Conservation (phyloP, 30 jellyfish, hydroid and myxozoan species). For the Hydra vulgaris region DNA sequence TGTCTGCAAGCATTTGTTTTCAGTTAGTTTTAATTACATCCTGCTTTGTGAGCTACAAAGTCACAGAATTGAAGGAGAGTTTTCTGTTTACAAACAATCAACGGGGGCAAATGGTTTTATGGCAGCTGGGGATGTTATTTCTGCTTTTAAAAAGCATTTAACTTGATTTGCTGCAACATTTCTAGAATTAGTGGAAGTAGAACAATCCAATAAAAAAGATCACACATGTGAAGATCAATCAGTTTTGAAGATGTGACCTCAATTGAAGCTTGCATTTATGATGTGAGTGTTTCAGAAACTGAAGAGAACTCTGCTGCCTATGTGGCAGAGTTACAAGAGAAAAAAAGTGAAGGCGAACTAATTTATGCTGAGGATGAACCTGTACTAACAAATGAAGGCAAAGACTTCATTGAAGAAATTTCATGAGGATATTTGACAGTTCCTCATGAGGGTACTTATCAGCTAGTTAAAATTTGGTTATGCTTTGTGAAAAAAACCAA, state of each 20-base stretch:
- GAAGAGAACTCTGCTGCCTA: background rate
- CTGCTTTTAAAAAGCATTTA: background rate
- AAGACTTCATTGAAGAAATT: background rate
- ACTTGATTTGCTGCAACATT: background rate
- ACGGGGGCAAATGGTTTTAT: background rate
- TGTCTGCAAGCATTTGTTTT: background rate
- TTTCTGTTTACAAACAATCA: background rate
- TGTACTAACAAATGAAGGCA: background rate
- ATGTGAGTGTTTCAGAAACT: background rate
- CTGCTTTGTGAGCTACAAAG: background rate
- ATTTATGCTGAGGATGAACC: background rate
- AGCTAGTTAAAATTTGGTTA: background rate
- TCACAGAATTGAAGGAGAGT: background rate
- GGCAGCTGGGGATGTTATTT: background rate
- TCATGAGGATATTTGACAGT: background rate
- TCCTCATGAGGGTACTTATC: background rate
- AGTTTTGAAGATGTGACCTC: background rate
- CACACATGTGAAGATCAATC: too few relatives aligned
- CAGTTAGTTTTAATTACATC: background rate
- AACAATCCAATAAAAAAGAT: background rate
- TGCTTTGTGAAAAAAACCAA: background rate
- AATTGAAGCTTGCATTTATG: background rate
- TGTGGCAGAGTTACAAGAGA: background rate
- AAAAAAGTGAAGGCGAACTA: background rate
- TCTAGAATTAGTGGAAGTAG: background rate